Evolutionary conservation across 2,888 invertebrate genomes (phyloP).

Genomic region (Pseudolycoriella hygida): DNA sequence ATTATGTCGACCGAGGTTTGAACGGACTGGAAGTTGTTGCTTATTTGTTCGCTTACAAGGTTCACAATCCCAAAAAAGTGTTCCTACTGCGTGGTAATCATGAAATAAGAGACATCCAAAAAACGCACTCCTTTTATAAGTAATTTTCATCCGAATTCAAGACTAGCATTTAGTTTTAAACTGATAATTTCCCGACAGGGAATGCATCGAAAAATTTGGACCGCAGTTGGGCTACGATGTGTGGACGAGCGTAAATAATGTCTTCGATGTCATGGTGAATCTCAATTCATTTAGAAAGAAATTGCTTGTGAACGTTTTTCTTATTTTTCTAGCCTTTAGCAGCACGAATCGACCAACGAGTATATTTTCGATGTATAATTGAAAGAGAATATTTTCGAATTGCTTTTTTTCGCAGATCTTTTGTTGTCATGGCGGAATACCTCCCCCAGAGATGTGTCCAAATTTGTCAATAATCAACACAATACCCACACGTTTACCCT

Average conservation of each 20-base stretch:
- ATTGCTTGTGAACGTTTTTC: too few relatives aligned
- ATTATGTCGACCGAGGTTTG: conserved; percentile 57
- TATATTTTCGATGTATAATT: conserved; percentile 12
- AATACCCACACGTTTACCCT: conserved; percentile 42
- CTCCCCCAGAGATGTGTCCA: conserved; percentile 48
- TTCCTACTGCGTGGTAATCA: conserved; percentile 54
- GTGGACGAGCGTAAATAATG: conserved; percentile 51
- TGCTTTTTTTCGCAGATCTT: conserved; percentile 35
- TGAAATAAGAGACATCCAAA: conserved; percentile 55
- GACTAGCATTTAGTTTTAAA: too few relatives aligned
- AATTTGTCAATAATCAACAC: conserved; percentile 42
- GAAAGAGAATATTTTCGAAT: conserved; percentile 7
- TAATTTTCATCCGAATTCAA: conserved; percentile 23
- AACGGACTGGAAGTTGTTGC: conserved; percentile 50
- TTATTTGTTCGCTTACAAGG: conserved; percentile 51
- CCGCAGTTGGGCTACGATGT: conserved; percentile 39
- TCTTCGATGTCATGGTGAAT: conserved; percentile 44
- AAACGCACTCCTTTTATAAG: conserved; percentile 53
- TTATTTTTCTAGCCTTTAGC: conserved; percentile 34
- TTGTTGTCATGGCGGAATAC: conserved; percentile 65
- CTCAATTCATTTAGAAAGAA: too few relatives aligned
- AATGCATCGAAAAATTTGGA: conserved; percentile 51
- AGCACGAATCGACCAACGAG: conserved; percentile 54
- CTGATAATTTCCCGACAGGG: conserved; percentile 31
- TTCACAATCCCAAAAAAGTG: conserved; percentile 44